Conservation (phyloP, 2,797 vertebrate species). For the Chelidonichthys spinosus region DNA sequence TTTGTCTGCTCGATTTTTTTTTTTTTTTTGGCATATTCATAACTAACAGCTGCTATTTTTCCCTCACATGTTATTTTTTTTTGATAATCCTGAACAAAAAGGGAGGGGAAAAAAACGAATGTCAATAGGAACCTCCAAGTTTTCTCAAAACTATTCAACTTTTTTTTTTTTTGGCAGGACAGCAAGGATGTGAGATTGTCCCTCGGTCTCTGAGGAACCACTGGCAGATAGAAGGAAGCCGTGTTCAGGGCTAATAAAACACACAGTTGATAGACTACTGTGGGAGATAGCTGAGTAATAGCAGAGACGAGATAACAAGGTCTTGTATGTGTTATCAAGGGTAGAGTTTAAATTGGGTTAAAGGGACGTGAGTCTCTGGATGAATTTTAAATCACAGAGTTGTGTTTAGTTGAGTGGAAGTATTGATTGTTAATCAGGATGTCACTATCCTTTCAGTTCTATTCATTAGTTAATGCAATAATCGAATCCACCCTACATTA, state of each 20-base stretch:
- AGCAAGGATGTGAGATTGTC: slow-evolving; percentile 22
- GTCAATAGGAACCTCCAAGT: background rate
- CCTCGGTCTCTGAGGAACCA: slow-evolving; percentile 7
- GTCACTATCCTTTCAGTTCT: background rate
- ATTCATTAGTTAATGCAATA: background rate
- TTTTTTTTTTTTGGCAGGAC: background rate
- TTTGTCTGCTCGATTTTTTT: background rate
- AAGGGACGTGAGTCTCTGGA: slow-evolving; percentile 28
- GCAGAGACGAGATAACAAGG: slow-evolving; percentile 32
- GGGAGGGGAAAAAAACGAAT: background rate
- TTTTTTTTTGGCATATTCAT: slow-evolving; percentile 10
- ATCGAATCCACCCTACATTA: background rate
- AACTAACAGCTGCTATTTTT: slow-evolving; percentile 27
- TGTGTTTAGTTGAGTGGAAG: slow-evolving; percentile 5
- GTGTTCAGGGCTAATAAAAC: slow-evolving; percentile 38
- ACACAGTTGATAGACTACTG: slow-evolving; percentile 41
- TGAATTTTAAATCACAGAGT: slow-evolving; percentile 32
- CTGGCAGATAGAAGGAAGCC: slow-evolving; percentile 27
- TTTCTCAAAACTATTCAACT: background rate
- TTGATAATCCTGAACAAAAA: background rate
- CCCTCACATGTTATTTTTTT: slow-evolving; percentile 9
- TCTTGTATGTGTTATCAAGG: slow-evolving; percentile 35
- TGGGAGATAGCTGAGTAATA: slow-evolving; percentile 43
- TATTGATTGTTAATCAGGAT: slow-evolving; percentile 3
- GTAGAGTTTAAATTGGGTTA: slow-evolving; percentile 41